Conservation (phyloP, 2,113 vertebrate species). For the Steatornis caripensis region DNA sequence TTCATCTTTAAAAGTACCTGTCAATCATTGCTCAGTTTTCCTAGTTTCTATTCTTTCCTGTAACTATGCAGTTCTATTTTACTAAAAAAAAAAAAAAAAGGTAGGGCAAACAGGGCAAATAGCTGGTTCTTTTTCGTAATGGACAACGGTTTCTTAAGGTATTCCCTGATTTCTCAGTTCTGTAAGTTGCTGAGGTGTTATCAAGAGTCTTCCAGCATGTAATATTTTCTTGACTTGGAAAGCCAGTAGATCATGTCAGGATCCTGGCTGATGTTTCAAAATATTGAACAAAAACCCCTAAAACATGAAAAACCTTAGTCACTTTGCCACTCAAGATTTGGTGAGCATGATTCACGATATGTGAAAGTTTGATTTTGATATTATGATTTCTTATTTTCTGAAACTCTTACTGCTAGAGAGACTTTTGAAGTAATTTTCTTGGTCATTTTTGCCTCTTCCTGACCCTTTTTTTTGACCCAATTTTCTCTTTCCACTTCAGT, state of each 20-base stretch:
- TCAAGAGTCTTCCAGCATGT: background rate
- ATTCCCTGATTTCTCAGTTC: background rate
- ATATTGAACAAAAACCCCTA: background rate
- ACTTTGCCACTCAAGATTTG: background rate
- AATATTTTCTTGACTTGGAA: background rate
- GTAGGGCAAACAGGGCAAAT: background rate
- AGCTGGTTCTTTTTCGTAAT: background rate
- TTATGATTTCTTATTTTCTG: background rate
- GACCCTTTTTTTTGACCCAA: background rate
- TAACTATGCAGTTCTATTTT: background rate
- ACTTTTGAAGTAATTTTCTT: background rate
- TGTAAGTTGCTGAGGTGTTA: background rate
- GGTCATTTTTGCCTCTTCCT: background rate
- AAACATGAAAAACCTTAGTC: background rate
- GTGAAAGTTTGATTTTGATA: background rate
- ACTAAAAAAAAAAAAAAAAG: background rate
- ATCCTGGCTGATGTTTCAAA: background rate
- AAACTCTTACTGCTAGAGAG: background rate
- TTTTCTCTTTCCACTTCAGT: background rate
- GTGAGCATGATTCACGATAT: background rate
- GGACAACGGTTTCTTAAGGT: background rate
- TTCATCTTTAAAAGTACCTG: background rate
- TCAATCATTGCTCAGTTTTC: background rate
- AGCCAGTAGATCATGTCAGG: background rate
- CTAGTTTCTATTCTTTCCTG: background rate